Base-by-base conservation (phyloP, 2,888 invertebrate genomes). In the Biston stratarius region DNA sequence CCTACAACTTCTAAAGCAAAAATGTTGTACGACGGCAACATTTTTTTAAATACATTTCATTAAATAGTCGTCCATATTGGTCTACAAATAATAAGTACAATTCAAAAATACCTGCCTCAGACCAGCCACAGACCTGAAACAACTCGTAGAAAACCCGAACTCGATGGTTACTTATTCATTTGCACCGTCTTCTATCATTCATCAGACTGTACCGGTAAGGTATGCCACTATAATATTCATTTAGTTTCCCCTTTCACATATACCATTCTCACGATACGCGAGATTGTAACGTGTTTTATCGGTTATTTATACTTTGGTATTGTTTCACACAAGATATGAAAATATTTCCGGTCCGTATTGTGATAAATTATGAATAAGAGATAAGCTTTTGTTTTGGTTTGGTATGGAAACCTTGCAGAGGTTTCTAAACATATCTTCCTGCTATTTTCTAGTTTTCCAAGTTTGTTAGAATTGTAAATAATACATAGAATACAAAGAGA, bases 141-240 rank as follows among this genome's bases (percentile, higher is more conserved):
- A 24, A 24, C 24, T 24, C 24, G 24, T 24, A 24, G 24, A 24
- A 24, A 24, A 24, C 24, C 24, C 24, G 24, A 24, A 24, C 24
- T 24, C 24, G 24, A 24, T 24, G 24, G 3, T 62, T 40, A 62
- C 53, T 55, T 62, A 62, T 62, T 61, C 52, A 61, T 53, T 48
- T 40, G 44, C 44, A 45, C 14, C 52, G 48, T 55, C 59, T n/a
- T 59, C 49, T 59, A 49, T 59, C 59, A 59, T 59, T 59, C 49
- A 59, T 49, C 49, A 49, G 40, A 9, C 10, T 15, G 47, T 49
- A 38, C 49, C 24, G 33, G 12, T 44, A 14, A 61, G 52, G 47
- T 45, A 47, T 42, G 57, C 57, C 48, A 48, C 59, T 67, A 12
- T 55, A 67, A 67, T 67, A 67, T 67, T 67, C 15, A 67, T 62